phyloP scores from a whole-genome alignment of 1,140 invertebrate species.

The Drosophila willistoni region DNA sequence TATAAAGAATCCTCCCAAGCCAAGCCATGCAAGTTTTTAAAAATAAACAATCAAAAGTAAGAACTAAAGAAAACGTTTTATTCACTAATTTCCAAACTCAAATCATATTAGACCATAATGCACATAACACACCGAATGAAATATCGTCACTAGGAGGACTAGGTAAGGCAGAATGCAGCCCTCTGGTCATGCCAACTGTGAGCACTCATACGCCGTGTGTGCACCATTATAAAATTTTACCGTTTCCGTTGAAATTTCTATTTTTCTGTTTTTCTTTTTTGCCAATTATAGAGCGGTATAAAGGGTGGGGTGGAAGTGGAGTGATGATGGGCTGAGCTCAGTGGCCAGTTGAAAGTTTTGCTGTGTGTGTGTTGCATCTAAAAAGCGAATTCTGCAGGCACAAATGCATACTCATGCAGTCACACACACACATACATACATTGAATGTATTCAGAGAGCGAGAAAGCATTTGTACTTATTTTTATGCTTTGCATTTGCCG shows the following conservation, averaged over 20 bases:
- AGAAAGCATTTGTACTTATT: slow-evolving; percentile 40
- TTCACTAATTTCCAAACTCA: too few species aligned
- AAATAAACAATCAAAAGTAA: too few species aligned
- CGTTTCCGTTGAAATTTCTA: slow-evolving; percentile 55
- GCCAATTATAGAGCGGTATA: slow-evolving; percentile 24
- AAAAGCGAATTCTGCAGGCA: slow-evolving; percentile 45
- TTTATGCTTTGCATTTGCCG: slow-evolving; percentile 50
- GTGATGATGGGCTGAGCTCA: not conserved
- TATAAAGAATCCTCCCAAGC: too few species aligned
- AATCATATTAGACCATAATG: not conserved
- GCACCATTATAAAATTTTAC: slow-evolving; percentile 57
- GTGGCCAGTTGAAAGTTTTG: slow-evolving; percentile 35
- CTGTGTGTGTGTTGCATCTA: slow-evolving; percentile 46
- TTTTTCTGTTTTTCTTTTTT: slow-evolving; percentile 34
- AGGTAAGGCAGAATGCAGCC: not conserved
- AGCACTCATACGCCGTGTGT: slow-evolving; percentile 47
- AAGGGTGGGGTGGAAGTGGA: not conserved
- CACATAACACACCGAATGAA: not conserved
- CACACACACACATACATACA: not conserved
- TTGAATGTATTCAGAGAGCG: not conserved
- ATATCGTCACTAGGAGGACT: not conserved
- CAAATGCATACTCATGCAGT: slow-evolving; percentile 12
- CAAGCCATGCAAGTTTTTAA: too few species aligned
- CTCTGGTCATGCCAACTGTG: slow-evolving; percentile 37
- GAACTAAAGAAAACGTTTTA: too few species aligned